Percentiles rank a stretch among this genome's conserved stretches.
phyloP scores from a whole-genome alignment of 2,797 vertebrate genomes.

The Betta splendens region DNA sequence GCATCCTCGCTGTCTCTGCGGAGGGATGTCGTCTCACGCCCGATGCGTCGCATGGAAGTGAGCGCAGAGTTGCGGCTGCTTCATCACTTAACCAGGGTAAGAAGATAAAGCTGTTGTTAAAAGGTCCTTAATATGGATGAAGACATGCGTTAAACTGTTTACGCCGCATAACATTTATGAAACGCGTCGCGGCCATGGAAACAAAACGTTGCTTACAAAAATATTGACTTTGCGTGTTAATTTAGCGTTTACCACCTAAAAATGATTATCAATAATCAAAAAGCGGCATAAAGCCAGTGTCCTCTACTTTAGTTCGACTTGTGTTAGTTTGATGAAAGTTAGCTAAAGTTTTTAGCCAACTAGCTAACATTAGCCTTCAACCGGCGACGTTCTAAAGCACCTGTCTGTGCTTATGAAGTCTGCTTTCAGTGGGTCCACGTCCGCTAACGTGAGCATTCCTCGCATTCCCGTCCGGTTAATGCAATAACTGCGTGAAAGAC shows the following conservation, averaged over 20 bases:
- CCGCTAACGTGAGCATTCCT: slow-evolving; percentile 43
- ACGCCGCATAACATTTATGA: no score
- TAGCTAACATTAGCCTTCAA: background rate
- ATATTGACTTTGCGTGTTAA: background rate
- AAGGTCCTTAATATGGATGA: background rate
- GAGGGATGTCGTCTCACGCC: background rate
- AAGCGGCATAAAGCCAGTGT: no score
- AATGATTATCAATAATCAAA: background rate
- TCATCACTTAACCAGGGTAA: slow-evolving; percentile 35
- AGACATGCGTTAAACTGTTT: no score
- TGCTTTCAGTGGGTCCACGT: slow-evolving; percentile 28
- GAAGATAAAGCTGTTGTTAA: background rate
- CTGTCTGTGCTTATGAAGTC: slow-evolving; percentile 11
- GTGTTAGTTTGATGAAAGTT: background rate
- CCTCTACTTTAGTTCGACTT: background rate
- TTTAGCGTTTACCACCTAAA: background rate
- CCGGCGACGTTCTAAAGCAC: slow-evolving; percentile 10
- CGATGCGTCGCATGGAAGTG: slow-evolving; percentile 1
- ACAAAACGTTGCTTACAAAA: background rate
- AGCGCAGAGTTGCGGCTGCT: background rate
- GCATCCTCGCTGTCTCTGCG: slow-evolving; percentile 19
- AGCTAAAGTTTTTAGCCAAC: background rate
- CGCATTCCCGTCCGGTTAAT: slow-evolving; percentile 20
- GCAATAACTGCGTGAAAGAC: no score
- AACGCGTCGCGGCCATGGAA: background rate